Evolutionary conservation across 1,140 invertebrate genomes (phyloP), one percentile per base, ranked within the genome.

Genomic region (Philopotamus ludificatus): DNA sequence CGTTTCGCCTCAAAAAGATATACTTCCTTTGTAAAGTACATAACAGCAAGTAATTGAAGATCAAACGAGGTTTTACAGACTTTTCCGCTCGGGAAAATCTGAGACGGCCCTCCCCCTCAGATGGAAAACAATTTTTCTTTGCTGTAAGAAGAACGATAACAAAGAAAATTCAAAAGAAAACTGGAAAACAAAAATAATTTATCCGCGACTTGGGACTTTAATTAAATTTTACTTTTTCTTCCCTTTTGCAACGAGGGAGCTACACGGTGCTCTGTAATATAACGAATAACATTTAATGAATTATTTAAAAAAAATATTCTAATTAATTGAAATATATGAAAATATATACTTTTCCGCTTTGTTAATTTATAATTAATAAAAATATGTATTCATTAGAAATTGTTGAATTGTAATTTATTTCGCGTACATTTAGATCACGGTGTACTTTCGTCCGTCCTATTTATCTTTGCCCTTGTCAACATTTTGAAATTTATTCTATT

Each of bases 161-260:
- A 63, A 63, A 63, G 61, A 63, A 63, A 63, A 63, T 54, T 63
- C 51, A 63, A 63, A 63, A 54, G 51, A 63, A 63, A 63, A 63
- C 61, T 63, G 49, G 49, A 63, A 63, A 63, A 63, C 61, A 63
- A 63, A 54, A 54, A 63, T 63, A 63, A 63, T 53, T 63, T 63
- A 63, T 63, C 51, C 61, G 49, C 61, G 61, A 53, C 61, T 63
- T 25, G 47, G 42, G 51, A 63, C 61, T 54, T 51, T 63, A 63
- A 63, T 63, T 63, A 51, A 63, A 63, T 63, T 63, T 63, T 23
- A 21, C 51, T 63, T 63, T 63, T 54, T 51, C 61, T 26, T 51
- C 21, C 18, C 22, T 47, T 53, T 47, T 47, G 18, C 20, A 26
- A 23, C 18, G 21, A 20, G 47, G 1, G 47, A 20, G 55, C 23